A percentile compares a stretch with the other conserved stretches of the same genome.
phyloP scores from a whole-genome alignment of 1,140 invertebrate genomes.

The Drosophila kanapiae region DNA sequence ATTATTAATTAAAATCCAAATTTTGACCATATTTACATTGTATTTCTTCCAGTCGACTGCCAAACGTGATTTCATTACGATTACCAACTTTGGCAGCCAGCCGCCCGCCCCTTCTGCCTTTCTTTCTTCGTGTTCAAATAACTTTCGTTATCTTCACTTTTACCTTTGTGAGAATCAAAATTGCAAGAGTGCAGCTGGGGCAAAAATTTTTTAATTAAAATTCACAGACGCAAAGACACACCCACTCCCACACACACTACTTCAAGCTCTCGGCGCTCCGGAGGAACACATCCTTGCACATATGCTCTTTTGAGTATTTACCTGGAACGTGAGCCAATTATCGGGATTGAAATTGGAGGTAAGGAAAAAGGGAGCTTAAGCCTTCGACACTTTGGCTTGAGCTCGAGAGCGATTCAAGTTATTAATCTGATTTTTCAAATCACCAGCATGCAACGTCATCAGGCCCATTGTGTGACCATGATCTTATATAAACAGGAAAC shows the following conservation, averaged over 20 bases:
- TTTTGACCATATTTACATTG: not conserved
- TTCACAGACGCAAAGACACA: conserved; percentile 49
- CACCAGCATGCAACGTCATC: conserved; percentile 72
- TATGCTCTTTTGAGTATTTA: conserved; percentile 71
- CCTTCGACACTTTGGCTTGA: conserved; percentile 40
- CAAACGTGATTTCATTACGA: conserved; percentile 50
- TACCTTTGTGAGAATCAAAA: conserved; percentile 64
- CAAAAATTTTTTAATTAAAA: conserved; percentile 78
- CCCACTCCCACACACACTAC: conserved; percentile 20
- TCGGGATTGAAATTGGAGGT: conserved; percentile 51
- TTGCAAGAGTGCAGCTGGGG: conserved; percentile 52
- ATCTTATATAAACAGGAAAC: conserved; percentile 74
- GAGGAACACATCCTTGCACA: conserved; percentile 29
- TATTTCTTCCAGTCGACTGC: conserved; percentile 9
- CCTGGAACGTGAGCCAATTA: conserved; percentile 79
- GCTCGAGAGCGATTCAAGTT: conserved; percentile 67
- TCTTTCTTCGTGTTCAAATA: conserved; percentile 23
- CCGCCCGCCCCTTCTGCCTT: not conserved
- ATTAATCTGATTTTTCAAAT: conserved; percentile 79
- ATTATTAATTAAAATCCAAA: not conserved
- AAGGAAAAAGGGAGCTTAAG: conserved; percentile 28
- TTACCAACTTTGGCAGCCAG: conserved; percentile 21
- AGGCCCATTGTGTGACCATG: conserved; percentile 52
- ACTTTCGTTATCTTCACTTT: conserved; percentile 58
- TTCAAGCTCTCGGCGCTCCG: conserved; percentile 7